Percentiles rank a stretch among this genome's conserved stretches.
Evolutionary conservation across 2,113 vertebrate species (phyloP).

Genomic region (Marcusenius ussheri): DNA sequence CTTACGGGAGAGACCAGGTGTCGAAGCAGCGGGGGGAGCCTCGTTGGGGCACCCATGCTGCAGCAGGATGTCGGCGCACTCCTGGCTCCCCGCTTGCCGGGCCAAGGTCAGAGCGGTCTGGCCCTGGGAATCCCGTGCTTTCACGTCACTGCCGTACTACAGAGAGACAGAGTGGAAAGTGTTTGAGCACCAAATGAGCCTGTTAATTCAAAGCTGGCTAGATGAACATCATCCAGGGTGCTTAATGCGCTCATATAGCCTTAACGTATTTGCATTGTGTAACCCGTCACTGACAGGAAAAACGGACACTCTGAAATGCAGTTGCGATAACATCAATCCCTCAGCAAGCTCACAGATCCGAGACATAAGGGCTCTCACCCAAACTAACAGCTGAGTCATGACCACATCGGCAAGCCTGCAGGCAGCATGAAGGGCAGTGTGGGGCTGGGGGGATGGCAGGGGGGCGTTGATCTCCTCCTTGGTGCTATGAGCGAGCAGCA

Average conservation of each 20-base stretch:
- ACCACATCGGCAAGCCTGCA: slow-evolving; percentile 79
- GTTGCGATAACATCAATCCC: not conserved
- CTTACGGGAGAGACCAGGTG: slow-evolving; percentile 72
- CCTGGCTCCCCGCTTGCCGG: slow-evolving; percentile 76
- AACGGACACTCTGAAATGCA: not conserved
- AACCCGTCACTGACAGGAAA: not conserved
- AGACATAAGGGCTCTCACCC: slow-evolving; percentile 59
- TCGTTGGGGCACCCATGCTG: slow-evolving; percentile 82
- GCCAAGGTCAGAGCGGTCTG: slow-evolving; percentile 77
- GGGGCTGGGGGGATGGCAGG: slow-evolving; percentile 60
- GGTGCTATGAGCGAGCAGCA: slow-evolving; percentile 82
- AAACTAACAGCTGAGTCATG: slow-evolving; percentile 84
- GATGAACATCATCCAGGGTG: not conserved
- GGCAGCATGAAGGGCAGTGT: slow-evolving; percentile 75
- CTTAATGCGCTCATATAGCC: not conserved
- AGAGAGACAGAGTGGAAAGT: not conserved
- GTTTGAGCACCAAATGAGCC: not conserved
- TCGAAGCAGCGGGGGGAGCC: slow-evolving; percentile 43
- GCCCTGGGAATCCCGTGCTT: slow-evolving; percentile 73
- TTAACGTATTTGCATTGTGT: not conserved
- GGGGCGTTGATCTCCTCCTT: slow-evolving; percentile 76
- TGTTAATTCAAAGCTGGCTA: not conserved
- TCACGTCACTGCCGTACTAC: slow-evolving; percentile 89
- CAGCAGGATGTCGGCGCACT: slow-evolving; percentile 81
- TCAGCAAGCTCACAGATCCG: not conserved